Evolutionary conservation across 2,888 invertebrate species (phyloP).

Genomic region (Drosophila kambysellisi): DNA sequence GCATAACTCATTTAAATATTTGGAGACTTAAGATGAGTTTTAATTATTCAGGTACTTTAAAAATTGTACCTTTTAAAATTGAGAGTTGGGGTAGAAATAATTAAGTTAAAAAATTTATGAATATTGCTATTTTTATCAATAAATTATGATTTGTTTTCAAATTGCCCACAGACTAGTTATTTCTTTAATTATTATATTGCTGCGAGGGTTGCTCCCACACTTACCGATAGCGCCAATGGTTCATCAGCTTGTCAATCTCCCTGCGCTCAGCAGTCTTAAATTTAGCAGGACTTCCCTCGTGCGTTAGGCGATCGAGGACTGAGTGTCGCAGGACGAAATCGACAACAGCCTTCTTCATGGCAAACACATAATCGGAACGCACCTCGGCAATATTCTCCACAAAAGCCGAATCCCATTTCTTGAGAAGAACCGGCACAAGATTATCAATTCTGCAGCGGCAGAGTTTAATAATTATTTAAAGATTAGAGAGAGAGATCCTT

Average conservation of each 20-base stretch:
- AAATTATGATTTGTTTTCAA: background rate
- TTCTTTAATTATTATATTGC: too few species aligned
- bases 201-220: constrained; percentile 6
- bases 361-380: constrained; percentile 93
- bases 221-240: constrained; percentile 88
- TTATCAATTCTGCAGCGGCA: constrained; percentile 86
- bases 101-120: too few species aligned
- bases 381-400: constrained; percentile 90
- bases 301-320: constrained; percentile 58
- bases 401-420: constrained; percentile 88
- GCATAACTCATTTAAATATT: too few species aligned
- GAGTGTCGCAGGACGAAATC: constrained; percentile 96
- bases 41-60: too few species aligned
- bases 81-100: too few species aligned
- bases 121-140: background rate
- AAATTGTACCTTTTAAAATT: too few species aligned
- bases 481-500: background rate
- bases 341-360: constrained; percentile 95
- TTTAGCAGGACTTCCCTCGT: constrained; percentile 52
- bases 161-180: too few species aligned
- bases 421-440: constrained; percentile 88
- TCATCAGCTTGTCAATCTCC: constrained; percentile 88
- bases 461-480: background rate
- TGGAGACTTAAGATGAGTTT: too few species aligned
- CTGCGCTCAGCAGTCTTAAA: constrained; percentile 83